phyloP scores from a whole-genome alignment of 2,888 invertebrate genomes.

The Netelia melanura region DNA sequence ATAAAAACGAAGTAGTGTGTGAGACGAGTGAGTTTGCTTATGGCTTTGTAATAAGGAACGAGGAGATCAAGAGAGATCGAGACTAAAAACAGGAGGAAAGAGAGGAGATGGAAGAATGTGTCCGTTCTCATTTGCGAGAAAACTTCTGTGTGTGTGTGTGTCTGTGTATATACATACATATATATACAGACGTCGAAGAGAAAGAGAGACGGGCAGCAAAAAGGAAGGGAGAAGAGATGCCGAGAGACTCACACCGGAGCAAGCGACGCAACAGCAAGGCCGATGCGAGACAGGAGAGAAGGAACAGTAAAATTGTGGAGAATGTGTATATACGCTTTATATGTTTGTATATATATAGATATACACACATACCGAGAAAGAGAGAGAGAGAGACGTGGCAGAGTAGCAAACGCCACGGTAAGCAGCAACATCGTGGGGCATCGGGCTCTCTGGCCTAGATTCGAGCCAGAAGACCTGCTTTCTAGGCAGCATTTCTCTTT shows the following conservation, averaged over 20 bases:
- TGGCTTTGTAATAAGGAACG: slow-evolving; percentile 42
- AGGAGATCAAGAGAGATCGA: slow-evolving; percentile 22
- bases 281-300: slow-evolving; percentile 73
- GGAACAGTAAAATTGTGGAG: slow-evolving; percentile 83
- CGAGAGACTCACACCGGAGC: slow-evolving; percentile 53
- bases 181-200: slow-evolving; percentile 8
- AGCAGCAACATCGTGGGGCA: slow-evolving; percentile 70
- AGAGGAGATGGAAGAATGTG: slow-evolving; percentile 56
- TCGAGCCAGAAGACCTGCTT: slow-evolving; percentile 83
- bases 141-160: not conserved
- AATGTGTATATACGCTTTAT: slow-evolving; percentile 74
- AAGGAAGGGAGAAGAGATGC: slow-evolving; percentile 23
- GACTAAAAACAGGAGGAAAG: slow-evolving; percentile 25
- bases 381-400: slow-evolving; percentile 43
- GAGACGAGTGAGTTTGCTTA: slow-evolving; percentile 35
- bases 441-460: slow-evolving; percentile 83
- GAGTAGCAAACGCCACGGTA: slow-evolving; percentile 46
- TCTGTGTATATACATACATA: not conserved
- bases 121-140: slow-evolving; percentile 59
- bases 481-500: slow-evolving; percentile 85
- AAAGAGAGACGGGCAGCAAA: slow-evolving; percentile 10
- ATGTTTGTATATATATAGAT: slow-evolving; percentile 20
- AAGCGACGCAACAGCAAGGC: slow-evolving; percentile 76
- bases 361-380: not conserved
- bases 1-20: slow-evolving; percentile 8